phyloP scores from a whole-genome alignment of 2,113 vertebrate species.

The Cyphomyrus plagiostoma region DNA sequence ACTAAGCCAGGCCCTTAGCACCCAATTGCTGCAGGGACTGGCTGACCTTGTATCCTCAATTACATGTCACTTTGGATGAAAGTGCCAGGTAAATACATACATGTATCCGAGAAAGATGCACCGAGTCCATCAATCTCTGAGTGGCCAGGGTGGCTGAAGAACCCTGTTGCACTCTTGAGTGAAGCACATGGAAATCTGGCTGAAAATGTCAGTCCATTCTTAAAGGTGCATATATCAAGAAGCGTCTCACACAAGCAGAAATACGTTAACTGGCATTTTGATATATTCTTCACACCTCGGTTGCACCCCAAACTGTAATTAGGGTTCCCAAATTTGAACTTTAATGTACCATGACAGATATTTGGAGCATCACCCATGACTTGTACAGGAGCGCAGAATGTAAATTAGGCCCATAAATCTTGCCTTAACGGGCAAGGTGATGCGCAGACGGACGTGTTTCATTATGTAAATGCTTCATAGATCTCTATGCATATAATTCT shows the following conservation, averaged over 20 bases:
- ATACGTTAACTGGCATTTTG: not conserved
- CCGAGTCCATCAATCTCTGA: not conserved
- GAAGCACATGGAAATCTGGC: not conserved
- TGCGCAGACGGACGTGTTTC: not conserved
- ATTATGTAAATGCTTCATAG: not conserved
- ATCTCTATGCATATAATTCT: not conserved
- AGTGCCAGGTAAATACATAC: not conserved
- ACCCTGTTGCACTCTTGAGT: not conserved
- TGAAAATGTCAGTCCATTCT: not conserved
- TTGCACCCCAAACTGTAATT: not conserved
- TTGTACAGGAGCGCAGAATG: not conserved
- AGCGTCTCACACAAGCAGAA: not conserved
- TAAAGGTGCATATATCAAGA: not conserved
- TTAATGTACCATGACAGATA: not conserved
- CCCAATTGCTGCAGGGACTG: not conserved
- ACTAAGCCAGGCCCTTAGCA: no score
- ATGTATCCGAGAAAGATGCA: not conserved
- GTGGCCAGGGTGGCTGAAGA: not conserved
- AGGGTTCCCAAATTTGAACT: not conserved
- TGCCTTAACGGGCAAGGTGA: not conserved
- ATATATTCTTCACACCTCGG: not conserved
- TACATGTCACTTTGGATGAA: not conserved
- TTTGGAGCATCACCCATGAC: not conserved
- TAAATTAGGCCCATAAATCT: constrained; percentile 6
- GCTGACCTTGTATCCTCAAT: not conserved